A percentile compares a stretch with the other conserved stretches of the same genome.
Evolutionary conservation across 1,140 invertebrate genomes (phyloP).

Genomic region (Tetranychus cinnabarinus): DNA sequence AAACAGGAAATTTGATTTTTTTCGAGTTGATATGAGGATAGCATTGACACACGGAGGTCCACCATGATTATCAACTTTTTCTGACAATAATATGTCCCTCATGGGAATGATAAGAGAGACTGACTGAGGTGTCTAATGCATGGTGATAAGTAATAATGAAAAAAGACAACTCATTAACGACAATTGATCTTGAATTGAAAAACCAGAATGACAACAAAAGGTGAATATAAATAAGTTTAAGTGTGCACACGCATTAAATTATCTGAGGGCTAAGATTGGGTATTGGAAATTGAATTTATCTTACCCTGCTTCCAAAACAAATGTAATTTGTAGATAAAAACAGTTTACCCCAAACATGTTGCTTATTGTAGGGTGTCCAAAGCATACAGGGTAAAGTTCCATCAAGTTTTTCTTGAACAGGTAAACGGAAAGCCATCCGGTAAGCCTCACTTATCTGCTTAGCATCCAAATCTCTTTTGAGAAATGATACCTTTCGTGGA

Average conservation of each 20-base stretch:
- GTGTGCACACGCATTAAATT: not conserved
- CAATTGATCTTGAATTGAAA: too few species aligned
- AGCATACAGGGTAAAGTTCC: conserved; percentile 66
- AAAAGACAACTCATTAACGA: conserved; percentile 11
- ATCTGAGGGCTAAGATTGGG: not conserved
- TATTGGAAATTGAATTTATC: not conserved
- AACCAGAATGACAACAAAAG: not conserved
- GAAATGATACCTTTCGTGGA: conserved; percentile 58
- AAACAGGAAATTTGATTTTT: conserved; percentile 61
- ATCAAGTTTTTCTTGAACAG: conserved; percentile 67
- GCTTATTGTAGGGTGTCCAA: conserved; percentile 88
- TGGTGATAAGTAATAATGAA: conserved; percentile 42
- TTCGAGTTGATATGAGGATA: conserved; percentile 54
- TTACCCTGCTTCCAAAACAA: conserved; percentile 81
- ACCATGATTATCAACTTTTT: conserved; percentile 38
- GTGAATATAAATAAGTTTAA: not conserved
- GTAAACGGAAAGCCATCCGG: conserved; percentile 53
- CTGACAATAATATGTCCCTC: conserved; percentile 43
- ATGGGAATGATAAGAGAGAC: conserved; percentile 72
- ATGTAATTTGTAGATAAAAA: conserved; percentile 84
- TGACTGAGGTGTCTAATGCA: not conserved
- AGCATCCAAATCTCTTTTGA: conserved; percentile 83
- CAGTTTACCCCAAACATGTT: conserved; percentile 61
- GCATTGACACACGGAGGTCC: conserved; percentile 37
- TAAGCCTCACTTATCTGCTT: conserved; percentile 59